phyloP scores from a whole-genome alignment of 2,797 vertebrate species.

The Myripristis jacobus region DNA sequence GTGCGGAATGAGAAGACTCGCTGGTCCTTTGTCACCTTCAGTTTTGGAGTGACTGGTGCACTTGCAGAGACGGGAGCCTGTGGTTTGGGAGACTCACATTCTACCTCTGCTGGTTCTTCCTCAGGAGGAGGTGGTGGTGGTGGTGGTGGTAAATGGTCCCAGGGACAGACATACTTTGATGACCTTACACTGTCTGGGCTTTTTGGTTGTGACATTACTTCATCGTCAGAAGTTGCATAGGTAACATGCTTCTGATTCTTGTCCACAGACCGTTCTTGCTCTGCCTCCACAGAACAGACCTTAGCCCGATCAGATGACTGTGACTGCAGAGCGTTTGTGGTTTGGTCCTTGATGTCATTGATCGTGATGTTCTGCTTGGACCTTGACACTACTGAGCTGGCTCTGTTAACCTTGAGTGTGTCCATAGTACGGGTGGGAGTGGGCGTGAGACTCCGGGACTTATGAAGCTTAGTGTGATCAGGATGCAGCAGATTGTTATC shows the following conservation, averaged over 20 bases:
- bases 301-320: slow-evolving; percentile 79
- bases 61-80: slow-evolving; percentile 77
- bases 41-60: slow-evolving; percentile 79
- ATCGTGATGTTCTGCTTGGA: slow-evolving; percentile 75
- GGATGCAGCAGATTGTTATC: slow-evolving; percentile 82
- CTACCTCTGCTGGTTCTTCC: slow-evolving; percentile 58
- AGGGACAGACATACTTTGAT: slow-evolving; percentile 66
- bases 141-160: slow-evolving; percentile 66
- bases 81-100: slow-evolving; percentile 64
- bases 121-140: slow-evolving; percentile 43
- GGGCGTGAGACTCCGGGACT: slow-evolving; percentile 87
- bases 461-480: slow-evolving; percentile 84
- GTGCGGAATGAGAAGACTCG: slow-evolving; percentile 77
- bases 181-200: slow-evolving; percentile 71
- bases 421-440: slow-evolving; percentile 75
- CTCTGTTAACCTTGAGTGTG: slow-evolving; percentile 62
- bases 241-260: slow-evolving; percentile 85
- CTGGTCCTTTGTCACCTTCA: slow-evolving; percentile 70
- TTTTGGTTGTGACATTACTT: slow-evolving; percentile 58
- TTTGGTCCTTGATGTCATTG: slow-evolving; percentile 81
- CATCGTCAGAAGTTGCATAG: slow-evolving; percentile 80
- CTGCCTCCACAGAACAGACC: slow-evolving; percentile 78
- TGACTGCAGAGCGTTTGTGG: slow-evolving; percentile 76
- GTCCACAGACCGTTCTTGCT: slow-evolving; percentile 49
- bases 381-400: slow-evolving; percentile 50